Percentiles rank a stretch among this genome's conserved stretches.
Conservation (phyloP, 2,113 vertebrate genomes). For the Callorhinus ursinus region DNA sequence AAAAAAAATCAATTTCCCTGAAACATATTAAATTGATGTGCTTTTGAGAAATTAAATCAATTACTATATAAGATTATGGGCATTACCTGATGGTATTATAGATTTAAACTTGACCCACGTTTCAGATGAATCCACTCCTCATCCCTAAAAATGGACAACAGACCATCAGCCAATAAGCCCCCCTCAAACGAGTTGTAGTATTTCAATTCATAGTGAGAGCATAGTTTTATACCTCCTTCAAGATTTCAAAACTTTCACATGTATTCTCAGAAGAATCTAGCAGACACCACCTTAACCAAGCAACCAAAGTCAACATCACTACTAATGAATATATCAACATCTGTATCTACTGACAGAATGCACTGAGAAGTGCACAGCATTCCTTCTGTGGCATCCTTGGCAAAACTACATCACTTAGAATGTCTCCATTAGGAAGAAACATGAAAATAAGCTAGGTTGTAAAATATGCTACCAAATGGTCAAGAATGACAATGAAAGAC, state of each 20-base stretch:
- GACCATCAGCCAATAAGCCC: too few species aligned
- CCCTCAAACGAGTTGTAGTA: neutral
- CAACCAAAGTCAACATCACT: neutral
- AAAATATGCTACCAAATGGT: neutral
- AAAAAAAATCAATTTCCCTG: neutral
- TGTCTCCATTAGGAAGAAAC: neutral
- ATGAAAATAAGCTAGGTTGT: accelerated
- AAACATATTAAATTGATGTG: neutral
- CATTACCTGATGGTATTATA: neutral
- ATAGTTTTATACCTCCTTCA: neutral
- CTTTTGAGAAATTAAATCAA: neutral
- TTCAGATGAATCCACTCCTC: neutral
- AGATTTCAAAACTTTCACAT: neutral
- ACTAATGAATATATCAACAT: neutral
- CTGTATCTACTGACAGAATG: accelerated
- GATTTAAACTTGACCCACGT: neutral
- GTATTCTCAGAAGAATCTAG: neutral
- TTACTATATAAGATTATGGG: neutral
- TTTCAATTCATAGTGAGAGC: neutral
- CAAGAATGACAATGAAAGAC: neutral
- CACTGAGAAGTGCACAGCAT: neutral
- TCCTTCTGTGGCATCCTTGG: neutral
- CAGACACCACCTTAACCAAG: neutral
- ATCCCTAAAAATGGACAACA: neutral
- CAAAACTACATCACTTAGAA: neutral